Evolutionary conservation across 2,888 invertebrate species (phyloP).

Genomic region (Aricia artaxerxes): DNA sequence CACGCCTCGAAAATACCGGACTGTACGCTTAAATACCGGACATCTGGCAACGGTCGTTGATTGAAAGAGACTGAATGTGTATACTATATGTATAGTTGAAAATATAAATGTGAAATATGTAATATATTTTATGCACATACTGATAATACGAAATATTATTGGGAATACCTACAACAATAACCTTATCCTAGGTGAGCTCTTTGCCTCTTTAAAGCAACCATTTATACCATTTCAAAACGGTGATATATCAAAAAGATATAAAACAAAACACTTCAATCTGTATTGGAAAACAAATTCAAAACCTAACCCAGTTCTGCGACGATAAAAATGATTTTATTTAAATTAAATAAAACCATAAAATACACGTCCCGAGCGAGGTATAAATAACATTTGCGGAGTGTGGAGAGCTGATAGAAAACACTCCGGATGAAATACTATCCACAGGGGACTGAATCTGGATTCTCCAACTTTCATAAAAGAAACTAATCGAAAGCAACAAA

Average conservation of each 20-base stretch:
- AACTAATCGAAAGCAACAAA: slow-evolving; percentile 24
- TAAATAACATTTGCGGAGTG: slow-evolving; percentile 29
- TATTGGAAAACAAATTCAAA: slow-evolving; percentile 10
- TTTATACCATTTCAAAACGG: background rate
- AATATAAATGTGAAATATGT: too few relatives aligned
- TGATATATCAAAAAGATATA: background rate
- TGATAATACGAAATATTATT: too few relatives aligned
- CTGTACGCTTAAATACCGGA: too few relatives aligned
- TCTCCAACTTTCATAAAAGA: slow-evolving; percentile 30
- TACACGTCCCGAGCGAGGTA: slow-evolving; percentile 18
- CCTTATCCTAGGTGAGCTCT: too few relatives aligned
- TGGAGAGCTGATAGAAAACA: slow-evolving; percentile 28
- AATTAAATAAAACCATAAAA: slow-evolving; percentile 31
- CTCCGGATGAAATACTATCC: slow-evolving; percentile 30
- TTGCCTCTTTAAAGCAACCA: background rate
- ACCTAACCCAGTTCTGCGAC: slow-evolving; percentile 22
- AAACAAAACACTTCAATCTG: slow-evolving; percentile 9
- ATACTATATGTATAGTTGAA: too few relatives aligned
- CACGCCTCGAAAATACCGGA: too few relatives aligned
- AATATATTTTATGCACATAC: too few relatives aligned
- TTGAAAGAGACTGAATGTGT: too few relatives aligned
- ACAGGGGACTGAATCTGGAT: slow-evolving; percentile 11
- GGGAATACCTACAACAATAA: too few relatives aligned
- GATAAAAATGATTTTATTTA: slow-evolving; percentile 26
- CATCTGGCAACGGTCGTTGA: too few relatives aligned